Evolutionary conservation across 1,140 invertebrate species (phyloP).

Genomic region (Hypothenemus hampei): DNA sequence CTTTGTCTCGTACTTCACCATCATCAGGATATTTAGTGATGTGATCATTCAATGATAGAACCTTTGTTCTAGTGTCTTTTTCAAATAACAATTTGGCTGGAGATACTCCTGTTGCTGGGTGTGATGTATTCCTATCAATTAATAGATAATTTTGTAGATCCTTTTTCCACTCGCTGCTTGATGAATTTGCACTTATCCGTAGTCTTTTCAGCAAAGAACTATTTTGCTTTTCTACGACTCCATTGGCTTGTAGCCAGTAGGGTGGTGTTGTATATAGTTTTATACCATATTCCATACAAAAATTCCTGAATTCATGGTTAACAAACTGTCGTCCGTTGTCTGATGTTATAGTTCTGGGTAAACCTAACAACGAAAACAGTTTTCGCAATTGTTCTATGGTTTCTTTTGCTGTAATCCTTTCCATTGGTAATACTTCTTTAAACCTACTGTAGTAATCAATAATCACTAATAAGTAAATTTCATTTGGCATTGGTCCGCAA

Average conservation of each 20-base stretch:
- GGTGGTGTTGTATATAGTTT: too few relatives aligned
- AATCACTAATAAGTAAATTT: slow-evolving; percentile 33
- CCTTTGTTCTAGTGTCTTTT: not conserved
- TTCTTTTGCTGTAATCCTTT: slow-evolving; percentile 16
- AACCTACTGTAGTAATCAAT: slow-evolving; percentile 3
- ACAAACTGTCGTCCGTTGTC: not conserved
- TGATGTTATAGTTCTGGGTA: not conserved
- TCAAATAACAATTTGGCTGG: not conserved
- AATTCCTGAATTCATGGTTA: not conserved
- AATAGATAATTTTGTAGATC: not conserved
- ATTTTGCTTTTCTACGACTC: not conserved
- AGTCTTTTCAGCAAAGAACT: not conserved
- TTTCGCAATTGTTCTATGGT: not conserved
- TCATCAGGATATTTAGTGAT: not conserved
- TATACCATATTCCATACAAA: not conserved
- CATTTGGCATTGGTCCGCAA: slow-evolving; percentile 35
- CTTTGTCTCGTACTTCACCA: too few relatives aligned
- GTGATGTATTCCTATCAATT: slow-evolving; percentile 2
- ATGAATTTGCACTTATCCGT: not conserved
- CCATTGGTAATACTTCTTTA: slow-evolving; percentile 22
- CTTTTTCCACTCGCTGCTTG: not conserved
- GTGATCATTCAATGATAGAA: not conserved
- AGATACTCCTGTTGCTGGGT: slow-evolving; percentile 2
- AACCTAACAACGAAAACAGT: not conserved
- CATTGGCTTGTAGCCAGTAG: too few relatives aligned